Evolutionary conservation across 1,140 invertebrate species (phyloP), one percentile per base, ranked within the genome.

Genomic region (Pomphorhynchus laevis): DNA sequence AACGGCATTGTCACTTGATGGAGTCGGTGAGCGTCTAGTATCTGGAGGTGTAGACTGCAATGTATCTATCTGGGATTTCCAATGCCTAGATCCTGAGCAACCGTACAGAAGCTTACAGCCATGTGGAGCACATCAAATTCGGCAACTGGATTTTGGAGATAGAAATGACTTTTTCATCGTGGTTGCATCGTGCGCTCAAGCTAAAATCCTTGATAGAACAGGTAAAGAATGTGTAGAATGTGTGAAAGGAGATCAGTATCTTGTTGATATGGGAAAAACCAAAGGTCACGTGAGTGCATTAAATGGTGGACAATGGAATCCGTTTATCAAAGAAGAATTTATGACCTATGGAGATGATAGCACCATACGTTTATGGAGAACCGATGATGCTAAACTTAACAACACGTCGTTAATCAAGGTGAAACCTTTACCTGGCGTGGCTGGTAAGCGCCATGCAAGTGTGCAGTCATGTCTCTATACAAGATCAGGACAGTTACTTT

Each of bases 21-120:
- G 76, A 1, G 72, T 77, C 20, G 86, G 84, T 14, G 72, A 76
- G 14, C 61, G 84, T 20, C 56, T 93, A 11, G 74, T 77, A 0
- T 72, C 74, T n/a, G 82, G 84, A 8, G 57, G 62, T 5, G 67
- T 76, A 20, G 80, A 93, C 51, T 95, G 89, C 58, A 76, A 89
- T 47, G 70, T 95, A 1, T 71, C 70, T 41, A 74, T 93, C 46
- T 95, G 77, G 76, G 84, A 95, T 58, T 95, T 93, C 64, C 72
- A 75, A 41, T 82, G 82, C 6, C 91, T 95, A 79, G 80, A 93
- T 55, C 8, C 8, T 11, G 65, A 71, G 0, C 65, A 71, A 38
- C 74, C 74, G 45, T 93, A 91, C 51, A 64, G 84, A n/a, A 73
- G 70, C 1, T 56, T 89, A 5, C 68, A 72, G 46, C 84, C 84